Evolutionary conservation across 2,113 vertebrate species (phyloP).

Genomic region (Sterna hirundo): DNA sequence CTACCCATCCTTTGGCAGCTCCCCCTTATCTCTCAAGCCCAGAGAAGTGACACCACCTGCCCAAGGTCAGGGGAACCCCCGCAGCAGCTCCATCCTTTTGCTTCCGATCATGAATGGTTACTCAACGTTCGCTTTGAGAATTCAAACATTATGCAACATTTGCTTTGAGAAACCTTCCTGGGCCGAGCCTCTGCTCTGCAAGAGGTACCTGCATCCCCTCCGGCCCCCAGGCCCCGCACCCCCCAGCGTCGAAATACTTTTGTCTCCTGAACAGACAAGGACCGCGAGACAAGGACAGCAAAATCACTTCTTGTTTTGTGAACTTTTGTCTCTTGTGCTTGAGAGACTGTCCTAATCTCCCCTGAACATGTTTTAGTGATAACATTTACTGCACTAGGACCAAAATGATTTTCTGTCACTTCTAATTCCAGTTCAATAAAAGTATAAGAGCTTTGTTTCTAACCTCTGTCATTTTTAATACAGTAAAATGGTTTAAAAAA

Average conservation of each 20-base stretch:
- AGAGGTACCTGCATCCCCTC: background rate
- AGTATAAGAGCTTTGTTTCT: slow-evolving; percentile 76
- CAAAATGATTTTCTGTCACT: slow-evolving; percentile 83
- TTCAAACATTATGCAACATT: background rate
- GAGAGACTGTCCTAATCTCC: slow-evolving; percentile 71
- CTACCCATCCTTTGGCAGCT: background rate
- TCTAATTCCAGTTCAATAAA: slow-evolving; percentile 76
- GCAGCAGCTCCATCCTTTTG: background rate
- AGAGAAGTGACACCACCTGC: background rate
- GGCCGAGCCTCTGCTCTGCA: background rate
- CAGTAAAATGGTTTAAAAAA: slow-evolving; percentile 74
- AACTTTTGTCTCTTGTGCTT: slow-evolving; percentile 72
- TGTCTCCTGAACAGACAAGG: slow-evolving; percentile 23
- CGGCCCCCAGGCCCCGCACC: background rate
- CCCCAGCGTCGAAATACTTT: background rate
- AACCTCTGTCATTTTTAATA: slow-evolving; percentile 85
- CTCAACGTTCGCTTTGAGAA: background rate
- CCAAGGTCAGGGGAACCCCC: background rate
- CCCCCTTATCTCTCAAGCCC: background rate
- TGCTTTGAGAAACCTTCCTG: accelerated
- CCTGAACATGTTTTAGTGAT: slow-evolving; percentile 74
- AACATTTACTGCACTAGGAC: slow-evolving; percentile 74
- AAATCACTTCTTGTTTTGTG: slow-evolving; percentile 53
- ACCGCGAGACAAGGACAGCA: slow-evolving; percentile 31
- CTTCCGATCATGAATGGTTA: accelerated